Base-by-base conservation (phyloP, 2,113 vertebrate species). In the Notarius lentiginosus region DNA sequence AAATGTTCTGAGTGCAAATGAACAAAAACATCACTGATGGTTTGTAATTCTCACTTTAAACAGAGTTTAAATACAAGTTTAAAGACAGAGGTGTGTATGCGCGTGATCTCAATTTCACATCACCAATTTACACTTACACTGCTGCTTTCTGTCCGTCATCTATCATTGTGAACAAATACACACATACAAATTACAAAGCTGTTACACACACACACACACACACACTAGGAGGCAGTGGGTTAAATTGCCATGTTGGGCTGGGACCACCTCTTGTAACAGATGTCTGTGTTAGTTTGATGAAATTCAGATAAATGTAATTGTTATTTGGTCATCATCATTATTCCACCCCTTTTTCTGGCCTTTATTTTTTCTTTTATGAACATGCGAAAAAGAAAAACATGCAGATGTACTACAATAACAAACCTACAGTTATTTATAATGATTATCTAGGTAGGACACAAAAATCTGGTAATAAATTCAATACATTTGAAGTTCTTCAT, bases 91-190 rank as follows among this genome's bases (percentile, higher is more conserved):
- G 75, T 56, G 75, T 77, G 49, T 53, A 49, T 76, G 73, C 51
- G 49, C 27, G 73, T 53, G 75, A 27, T 2, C 75, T 55, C 49
- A 77, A 55, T 22, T 75, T 77, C 53, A 27, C 75, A 79, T 15
- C 22, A 79, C 51, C 51, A 79, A 79, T 79, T 79, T 79, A 79
- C 77, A 79, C 53, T 58, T 79, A 34, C 27, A 58, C 77, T 58
- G 14, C 53, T 79, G 77, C 77, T 79, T 14, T 55, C 77, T 56
- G 76, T 79, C 76, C 34, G 22, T 20, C 77, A 79, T 11, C 53
- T 30, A 77, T 51, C 41, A 51, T 51, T 47, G 49, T 1, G 5
- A 24, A 76, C 24, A 53, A 0, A 24, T 9, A 75, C 8, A 22
- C 9, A 51, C 20, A n/a, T 47, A 51, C 73, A 70, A 24, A 63